Conservation (phyloP, 2,888 invertebrate genomes). For the Allacma fusca region DNA sequence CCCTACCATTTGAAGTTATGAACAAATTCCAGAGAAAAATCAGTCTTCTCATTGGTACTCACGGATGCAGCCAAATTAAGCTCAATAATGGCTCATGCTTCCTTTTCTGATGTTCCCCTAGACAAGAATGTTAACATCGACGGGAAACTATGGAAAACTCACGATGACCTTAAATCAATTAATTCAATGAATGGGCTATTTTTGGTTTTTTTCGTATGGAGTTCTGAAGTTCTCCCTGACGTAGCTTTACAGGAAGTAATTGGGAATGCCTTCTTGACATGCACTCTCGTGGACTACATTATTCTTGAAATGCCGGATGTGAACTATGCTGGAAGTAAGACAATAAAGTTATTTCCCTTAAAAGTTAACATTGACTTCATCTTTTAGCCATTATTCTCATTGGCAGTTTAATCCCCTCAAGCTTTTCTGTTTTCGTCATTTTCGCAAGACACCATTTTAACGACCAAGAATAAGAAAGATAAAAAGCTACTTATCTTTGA, state of each 20-base stretch:
- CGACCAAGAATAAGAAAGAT: constrained; percentile 32
- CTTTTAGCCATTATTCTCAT: too few relatives aligned
- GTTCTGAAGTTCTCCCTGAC: constrained; percentile 47
- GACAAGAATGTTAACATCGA: constrained; percentile 47
- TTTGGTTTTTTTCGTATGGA: constrained; percentile 70
- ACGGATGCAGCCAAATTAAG: constrained; percentile 48
- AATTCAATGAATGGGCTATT: constrained; percentile 70
- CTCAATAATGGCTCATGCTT: constrained; percentile 52
- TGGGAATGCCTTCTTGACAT: constrained; percentile 49
- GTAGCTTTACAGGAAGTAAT: constrained; percentile 50
- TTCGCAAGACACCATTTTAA: constrained; percentile 45
- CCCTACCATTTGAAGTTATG: too few relatives aligned
- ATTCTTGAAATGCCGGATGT: constrained; percentile 51
- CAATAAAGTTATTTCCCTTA: too few relatives aligned
- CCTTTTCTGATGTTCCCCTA: constrained; percentile 55
- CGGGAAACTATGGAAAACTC: constrained; percentile 54
- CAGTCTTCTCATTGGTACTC: constrained; percentile 55
- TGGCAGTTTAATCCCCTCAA: constrained; percentile 24
- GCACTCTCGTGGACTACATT: constrained; percentile 49
- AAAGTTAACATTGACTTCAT: too few relatives aligned
- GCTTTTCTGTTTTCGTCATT: constrained; percentile 47
- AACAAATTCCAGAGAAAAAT: constrained; percentile 51
- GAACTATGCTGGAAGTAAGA: constrained; percentile 46
- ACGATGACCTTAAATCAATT: constrained; percentile 63
- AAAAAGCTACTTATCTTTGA: constrained; percentile 53